phyloP scores from a whole-genome alignment of 1,140 invertebrate genomes.

The Saccostrea glomerata region DNA sequence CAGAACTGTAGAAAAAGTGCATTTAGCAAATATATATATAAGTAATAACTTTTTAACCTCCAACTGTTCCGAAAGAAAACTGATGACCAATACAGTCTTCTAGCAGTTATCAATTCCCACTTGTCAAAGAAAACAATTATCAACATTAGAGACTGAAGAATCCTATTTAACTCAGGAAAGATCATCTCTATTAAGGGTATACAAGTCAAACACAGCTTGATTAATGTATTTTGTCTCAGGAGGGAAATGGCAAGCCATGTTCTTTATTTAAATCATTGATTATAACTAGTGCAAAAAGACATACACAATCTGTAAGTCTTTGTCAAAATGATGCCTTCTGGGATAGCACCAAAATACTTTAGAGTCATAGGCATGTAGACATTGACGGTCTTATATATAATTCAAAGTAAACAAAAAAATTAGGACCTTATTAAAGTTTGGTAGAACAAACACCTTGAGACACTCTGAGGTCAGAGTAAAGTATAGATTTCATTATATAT shows the following conservation, averaged over 20 bases:
- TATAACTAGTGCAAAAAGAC: neutral
- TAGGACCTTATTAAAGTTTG: too few species aligned
- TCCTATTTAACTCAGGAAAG: neutral
- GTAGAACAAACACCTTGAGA: too few species aligned
- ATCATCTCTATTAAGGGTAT: neutral
- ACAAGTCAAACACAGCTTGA: neutral
- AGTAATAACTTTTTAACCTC: too few species aligned
- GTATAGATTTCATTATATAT: too few species aligned
- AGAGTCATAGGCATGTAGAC: neutral
- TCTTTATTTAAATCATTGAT: conserved; percentile 18
- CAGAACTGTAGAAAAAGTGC: too few species aligned
- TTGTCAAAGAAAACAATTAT: neutral
- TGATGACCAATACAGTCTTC: too few species aligned
- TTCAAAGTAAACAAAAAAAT: too few species aligned
- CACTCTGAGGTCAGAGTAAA: too few species aligned
- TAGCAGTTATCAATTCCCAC: neutral
- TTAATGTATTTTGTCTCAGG: neutral
- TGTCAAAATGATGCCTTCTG: neutral
- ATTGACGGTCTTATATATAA: too few species aligned
- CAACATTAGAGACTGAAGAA: neutral
- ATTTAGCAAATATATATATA: too few species aligned
- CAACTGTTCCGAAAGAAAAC: too few species aligned
- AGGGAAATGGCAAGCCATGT: neutral
- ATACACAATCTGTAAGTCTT: neutral
- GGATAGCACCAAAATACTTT: neutral